Evolutionary conservation across 2,888 invertebrate species (phyloP), one percentile per base, ranked within the genome.

Genomic region (Ennomos erosarius): DNA sequence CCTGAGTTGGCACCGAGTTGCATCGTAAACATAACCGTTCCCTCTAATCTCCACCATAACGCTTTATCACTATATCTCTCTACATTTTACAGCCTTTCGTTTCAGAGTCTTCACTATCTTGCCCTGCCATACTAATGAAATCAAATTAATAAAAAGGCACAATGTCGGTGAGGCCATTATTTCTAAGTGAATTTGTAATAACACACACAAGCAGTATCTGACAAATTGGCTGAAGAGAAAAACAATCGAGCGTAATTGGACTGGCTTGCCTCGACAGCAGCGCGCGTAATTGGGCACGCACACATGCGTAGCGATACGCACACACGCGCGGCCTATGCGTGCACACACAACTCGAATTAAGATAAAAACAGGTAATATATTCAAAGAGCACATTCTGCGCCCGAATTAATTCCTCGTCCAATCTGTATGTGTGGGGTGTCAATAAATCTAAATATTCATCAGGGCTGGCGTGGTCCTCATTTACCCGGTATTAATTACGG

Each of bases 391-490:
- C 71, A 70, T 74, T 70, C 66, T 44, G 52, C 64, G 64, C 64
- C 67, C 55, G 68, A 70, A 70, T 74, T 73, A 67, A 73, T 73
- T 59, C 65, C 58, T 67, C 64, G 68, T 68, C 67, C 74, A 66
- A 71, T 71, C 69, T 71, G 71, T 68, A 62, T 69, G 69, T 74
- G 70, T 64, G 65, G 61, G 71, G 70, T 73, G 79, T 77, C 79
- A 74, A 82, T 82, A 80, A 77, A 82, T 81, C 74, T 83, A 81
- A 84, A 84, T 84, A 84, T 82, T 82, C 80, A 83, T 79, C 71
- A 79, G 75, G 62, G 60, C 36, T 63, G 55, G 55, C 52, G 59
- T 62, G 50, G 40, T 60, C 53, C 69, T 74, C 74, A 69, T 73
- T 76, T 69, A 69, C 63, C 66, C 68, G 58, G 73, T 73, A 74